Base-by-base conservation (phyloP, 2,113 vertebrate genomes). In the Pygoscelis adeliae region DNA sequence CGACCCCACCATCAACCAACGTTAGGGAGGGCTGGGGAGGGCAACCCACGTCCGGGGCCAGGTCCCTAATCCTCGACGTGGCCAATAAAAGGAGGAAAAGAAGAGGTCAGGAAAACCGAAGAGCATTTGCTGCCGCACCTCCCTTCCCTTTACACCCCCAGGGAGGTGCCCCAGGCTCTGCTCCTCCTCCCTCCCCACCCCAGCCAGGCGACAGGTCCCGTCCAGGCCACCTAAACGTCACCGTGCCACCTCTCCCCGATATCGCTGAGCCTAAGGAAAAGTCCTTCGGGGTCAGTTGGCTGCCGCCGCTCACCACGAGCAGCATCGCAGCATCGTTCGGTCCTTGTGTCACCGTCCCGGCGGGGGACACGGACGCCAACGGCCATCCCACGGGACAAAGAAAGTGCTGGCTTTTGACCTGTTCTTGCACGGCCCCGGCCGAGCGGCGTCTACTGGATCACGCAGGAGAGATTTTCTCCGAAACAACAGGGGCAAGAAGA, bases 401-500 rank as follows among this genome's bases (percentile, higher is more conserved):
- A 91, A 96, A 90, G 83, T 70, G 83, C 94, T 96, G 94, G 72
- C 18, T 63, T 86, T 70, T 59, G 58, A 89, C 77, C 77, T 38
- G 46, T 85, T 61, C 85, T 80, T 46, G 72, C 80, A 49, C 13
- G 18, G 69, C 88, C 62, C 86, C 1, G 1, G 29, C 3, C 14
- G 27, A 74, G 71, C 49, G 10, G 15, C 15, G 25, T 36, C 99
- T 99, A 99, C 97, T 99, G 99, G 90, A 99, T 91, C 73, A 97
- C 98, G 25, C 99, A 99, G 82, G 98, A 99, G 5, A 98, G 97
- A 11, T 88, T 95, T 34, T 99, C 98, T 9, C 98, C 96, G 0
- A 98, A 99, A 89, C 98, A 99, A 96, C 99, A 99, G 81, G 97
- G 93, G 42, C 99, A 99, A 8, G 98, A 81, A 5, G 99, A 99